Percentiles rank a stretch among this genome's conserved stretches.
These are phyloP conservation scores for Amiota mariae DNA, from an alignment of 2,888 invertebrate genomes.

Conservation along the genomic window DNA sequence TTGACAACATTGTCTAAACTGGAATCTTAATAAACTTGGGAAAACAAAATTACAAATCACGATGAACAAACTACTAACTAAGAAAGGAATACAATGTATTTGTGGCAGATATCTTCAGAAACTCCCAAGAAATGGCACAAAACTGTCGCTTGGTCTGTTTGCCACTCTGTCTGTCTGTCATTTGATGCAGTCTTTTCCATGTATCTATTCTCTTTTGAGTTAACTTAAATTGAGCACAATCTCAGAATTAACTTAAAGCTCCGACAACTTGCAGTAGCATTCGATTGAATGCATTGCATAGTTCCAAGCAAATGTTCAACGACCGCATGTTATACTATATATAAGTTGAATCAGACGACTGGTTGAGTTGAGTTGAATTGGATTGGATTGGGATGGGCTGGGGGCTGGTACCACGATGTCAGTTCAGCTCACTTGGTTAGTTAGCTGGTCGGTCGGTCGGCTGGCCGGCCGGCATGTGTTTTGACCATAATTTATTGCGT, in stretches of 20 bases:
- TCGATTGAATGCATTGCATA: background rate
- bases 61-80: background rate
- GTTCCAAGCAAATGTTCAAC: constrained; percentile 15
- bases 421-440: background rate
- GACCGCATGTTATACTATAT: background rate
- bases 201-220: no score
- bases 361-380: background rate
- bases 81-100: no score
- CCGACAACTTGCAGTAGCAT: no score
- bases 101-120: background rate
- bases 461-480: constrained; percentile 21
- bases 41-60: background rate
- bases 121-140: constrained; percentile 39
- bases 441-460: background rate
- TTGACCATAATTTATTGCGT: constrained; percentile 33
- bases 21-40: constrained; percentile 16
- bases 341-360: background rate
- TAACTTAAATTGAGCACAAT: no score
- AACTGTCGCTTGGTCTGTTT: constrained; percentile 8
- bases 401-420: background rate
- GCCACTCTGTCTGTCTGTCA: background rate
- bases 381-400: background rate
- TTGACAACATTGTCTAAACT: background rate
- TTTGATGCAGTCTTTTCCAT: no score
- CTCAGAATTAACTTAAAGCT: no score